These are phyloP conservation scores for Lethenteron reissneri DNA, from an alignment of 2,113 vertebrate genomes.

Conservation along the genomic window DNA sequence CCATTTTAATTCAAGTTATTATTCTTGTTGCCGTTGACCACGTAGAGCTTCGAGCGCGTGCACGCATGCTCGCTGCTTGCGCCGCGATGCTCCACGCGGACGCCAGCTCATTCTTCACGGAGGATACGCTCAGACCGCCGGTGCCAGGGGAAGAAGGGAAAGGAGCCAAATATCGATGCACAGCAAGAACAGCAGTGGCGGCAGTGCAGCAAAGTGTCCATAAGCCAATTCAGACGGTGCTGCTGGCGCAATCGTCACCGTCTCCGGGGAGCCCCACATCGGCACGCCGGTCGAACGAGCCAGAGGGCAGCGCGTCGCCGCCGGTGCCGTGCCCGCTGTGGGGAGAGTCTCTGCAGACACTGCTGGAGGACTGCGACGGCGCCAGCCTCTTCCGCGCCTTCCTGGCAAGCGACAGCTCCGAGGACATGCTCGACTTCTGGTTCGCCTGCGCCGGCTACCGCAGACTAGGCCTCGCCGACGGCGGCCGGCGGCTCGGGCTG, in stretches of 20 bases:
- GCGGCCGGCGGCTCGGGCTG: neutral
- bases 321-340: neutral
- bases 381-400: conserved; percentile 4
- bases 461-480: neutral
- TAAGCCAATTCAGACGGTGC: neutral
- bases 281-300: neutral
- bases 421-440: conserved; percentile 1
- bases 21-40: too few relatives aligned
- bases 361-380: conserved; percentile 2
- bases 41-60: too few relatives aligned
- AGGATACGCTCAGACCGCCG: neutral
- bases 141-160: conserved; percentile 5
- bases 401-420: neutral
- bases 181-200: neutral
- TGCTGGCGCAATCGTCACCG: neutral
- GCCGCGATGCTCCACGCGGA: neutral
- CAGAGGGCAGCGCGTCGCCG: neutral
- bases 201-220: neutral
- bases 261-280: too few relatives aligned
- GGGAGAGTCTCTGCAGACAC: neutral
- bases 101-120: neutral
- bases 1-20: too few relatives aligned
- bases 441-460: conserved; percentile 1
- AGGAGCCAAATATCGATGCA: neutral
- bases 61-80: too few relatives aligned